These are phyloP conservation scores for Chironomus tentans DNA, from an alignment of 2,888 invertebrate genomes.

Conservation along the genomic window DNA sequence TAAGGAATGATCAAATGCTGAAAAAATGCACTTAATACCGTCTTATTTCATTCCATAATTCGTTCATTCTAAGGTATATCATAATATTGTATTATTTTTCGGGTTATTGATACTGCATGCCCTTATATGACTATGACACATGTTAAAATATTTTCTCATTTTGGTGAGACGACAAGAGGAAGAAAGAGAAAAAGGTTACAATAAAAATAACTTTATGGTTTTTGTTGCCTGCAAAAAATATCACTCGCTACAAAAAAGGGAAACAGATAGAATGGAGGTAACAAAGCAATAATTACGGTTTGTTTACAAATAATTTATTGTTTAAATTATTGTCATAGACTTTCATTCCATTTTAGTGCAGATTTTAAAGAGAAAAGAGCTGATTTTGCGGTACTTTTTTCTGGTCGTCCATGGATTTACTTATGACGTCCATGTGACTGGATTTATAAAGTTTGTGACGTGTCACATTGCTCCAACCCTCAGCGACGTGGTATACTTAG, in stretches of 20 bases:
- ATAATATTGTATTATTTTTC: too few species aligned
- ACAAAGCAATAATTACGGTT: conserved; percentile 21
- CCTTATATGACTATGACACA: not conserved
- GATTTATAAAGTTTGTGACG: too few species aligned
- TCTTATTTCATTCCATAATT: not conserved
- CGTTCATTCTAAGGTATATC: too few species aligned
- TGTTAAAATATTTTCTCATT: not conserved
- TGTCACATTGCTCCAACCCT: too few species aligned
- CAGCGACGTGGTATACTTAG: too few species aligned
- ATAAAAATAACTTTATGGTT: not conserved
- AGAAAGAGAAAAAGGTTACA: not conserved
- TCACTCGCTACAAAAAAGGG: not conserved
- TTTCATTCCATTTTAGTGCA: not conserved
- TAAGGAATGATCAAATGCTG: conserved; percentile 4
- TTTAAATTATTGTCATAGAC: conserved; percentile 12
- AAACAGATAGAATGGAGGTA: not conserved
- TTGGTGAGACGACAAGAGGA: not conserved
- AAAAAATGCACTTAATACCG: conserved; percentile 9
- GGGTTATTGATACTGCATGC: not conserved
- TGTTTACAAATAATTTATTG: conserved; percentile 26
- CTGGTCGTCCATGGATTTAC: too few species aligned
- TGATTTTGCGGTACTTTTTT: too few species aligned
- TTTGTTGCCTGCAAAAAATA: not conserved
- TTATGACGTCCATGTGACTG: too few species aligned
- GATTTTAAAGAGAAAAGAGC: too few species aligned